Evolutionary conservation across 1,140 invertebrate species (phyloP).

Genomic region (Magallana gigas): DNA sequence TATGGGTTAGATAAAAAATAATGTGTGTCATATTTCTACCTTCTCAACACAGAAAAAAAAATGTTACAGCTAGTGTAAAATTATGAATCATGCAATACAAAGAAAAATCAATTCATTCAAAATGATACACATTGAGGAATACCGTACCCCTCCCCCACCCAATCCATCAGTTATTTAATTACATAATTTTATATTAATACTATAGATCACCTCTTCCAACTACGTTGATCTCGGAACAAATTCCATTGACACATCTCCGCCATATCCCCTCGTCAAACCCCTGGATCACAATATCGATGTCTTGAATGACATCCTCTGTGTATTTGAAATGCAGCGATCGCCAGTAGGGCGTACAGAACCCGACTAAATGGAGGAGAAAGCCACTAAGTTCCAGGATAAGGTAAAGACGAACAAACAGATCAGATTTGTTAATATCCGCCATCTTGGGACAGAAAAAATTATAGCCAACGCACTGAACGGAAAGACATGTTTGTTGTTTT

Average conservation of each 20-base stretch:
- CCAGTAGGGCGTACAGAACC: conserved; percentile 55
- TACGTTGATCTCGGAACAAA: conserved; percentile 54
- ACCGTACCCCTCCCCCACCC: too few relatives aligned
- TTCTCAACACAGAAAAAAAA: too few relatives aligned
- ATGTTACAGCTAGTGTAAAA: too few relatives aligned
- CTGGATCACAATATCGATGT: conserved; percentile 51
- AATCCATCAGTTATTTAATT: too few relatives aligned
- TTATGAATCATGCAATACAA: too few relatives aligned
- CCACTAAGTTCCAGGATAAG: conserved; percentile 47
- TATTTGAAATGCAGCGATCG: conserved; percentile 55
- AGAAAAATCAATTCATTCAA: too few relatives aligned
- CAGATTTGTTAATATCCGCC: background rate
- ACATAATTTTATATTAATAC: background rate
- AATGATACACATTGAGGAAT: too few relatives aligned
- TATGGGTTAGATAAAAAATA: too few relatives aligned
- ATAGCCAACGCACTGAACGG: background rate
- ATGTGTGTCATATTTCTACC: too few relatives aligned
- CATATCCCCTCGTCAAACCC: conserved; percentile 57
- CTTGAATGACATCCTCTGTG: conserved; percentile 1
- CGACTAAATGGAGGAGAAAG: conserved; percentile 45
- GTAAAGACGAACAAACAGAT: conserved; percentile 2
- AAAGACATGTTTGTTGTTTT: conserved; percentile 4
- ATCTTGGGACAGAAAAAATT: background rate
- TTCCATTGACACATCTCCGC: conserved; percentile 54
- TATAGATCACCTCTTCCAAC: conserved; percentile 48